Base-by-base conservation (phyloP, 2,888 invertebrate genomes). In the Eugnorisma glareosa region DNA sequence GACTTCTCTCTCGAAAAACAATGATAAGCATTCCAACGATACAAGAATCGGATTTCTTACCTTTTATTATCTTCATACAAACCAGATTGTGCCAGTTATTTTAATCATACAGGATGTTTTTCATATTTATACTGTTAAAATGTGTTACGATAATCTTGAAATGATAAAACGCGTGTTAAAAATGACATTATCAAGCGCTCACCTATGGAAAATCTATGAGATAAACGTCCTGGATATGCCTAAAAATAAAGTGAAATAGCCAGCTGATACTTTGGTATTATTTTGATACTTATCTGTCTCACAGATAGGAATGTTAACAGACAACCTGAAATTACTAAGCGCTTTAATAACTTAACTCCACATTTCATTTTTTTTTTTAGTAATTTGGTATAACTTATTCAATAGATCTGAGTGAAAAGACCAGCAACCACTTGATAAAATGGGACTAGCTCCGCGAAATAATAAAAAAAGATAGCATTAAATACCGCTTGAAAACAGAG, bases 31-130 rank as follows among this genome's bases (percentile, higher is more conserved):
- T 51, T 43, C 21, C 43, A 75, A 8, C 6, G 18, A 51, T 48
- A 61, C 6, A 43, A 61, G 4, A 28, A 28, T 28, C 15, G 18
- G 0, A 63, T 5, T 24, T 35, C 2, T 72, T 28, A 31, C 51
- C 11, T 18, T 37, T 68, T 10, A 18, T 18, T 45, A 48, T 48
- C 57, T 21, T 18, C 11, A 31, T 31, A 28, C 11, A 48, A 43
- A 48, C 77, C 43, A 51, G 70, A 69, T 61, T 61, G 18, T 11
- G 13, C 13, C 43, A 24, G 61, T 77, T 48, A 51, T 11, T 59
- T 11, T 24, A 31, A 57, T 24, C 7, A 31, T 10, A 48, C 15
- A 7, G 10, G 28, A 35, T 74, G 43, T 51, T 35, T 54, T 31
- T 40, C 15, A 18, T 43, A 40, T 43, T n/a, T 57, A 54, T 18